Conservation (phyloP, 2,888 invertebrate genomes). For the Cartodere bifasciata region DNA sequence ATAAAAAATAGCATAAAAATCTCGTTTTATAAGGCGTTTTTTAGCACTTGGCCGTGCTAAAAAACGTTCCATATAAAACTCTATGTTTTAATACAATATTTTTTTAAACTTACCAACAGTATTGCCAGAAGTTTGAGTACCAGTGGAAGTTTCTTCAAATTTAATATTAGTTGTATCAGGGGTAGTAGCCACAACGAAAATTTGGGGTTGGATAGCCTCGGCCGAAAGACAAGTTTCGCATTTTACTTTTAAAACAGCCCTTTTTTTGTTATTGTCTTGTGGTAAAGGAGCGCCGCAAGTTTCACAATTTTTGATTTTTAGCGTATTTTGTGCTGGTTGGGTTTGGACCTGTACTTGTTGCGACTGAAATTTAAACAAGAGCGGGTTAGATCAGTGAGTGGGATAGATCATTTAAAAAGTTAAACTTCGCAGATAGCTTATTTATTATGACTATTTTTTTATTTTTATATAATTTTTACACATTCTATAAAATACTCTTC, state of each 20-base stretch:
- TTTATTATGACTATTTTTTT: no score
- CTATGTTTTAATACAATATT: no score
- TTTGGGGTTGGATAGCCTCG: constrained; percentile 36
- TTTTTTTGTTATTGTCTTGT: constrained; percentile 34
- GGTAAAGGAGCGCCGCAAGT: constrained; percentile 33
- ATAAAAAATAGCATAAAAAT: no score
- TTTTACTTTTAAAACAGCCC: constrained; percentile 35
- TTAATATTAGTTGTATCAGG: constrained; percentile 28
- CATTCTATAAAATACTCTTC: no score
- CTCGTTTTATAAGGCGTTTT: no score
- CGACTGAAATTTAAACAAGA: constrained; percentile 16
- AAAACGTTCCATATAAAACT: no score
- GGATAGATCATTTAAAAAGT: no score
- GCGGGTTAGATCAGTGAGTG: no score
- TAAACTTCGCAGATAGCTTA: no score
- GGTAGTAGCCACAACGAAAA: constrained; percentile 50
- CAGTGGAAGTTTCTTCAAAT: constrained; percentile 30
- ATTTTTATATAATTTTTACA: no score
- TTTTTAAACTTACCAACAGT: constrained; percentile 20
- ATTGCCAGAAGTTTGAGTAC: constrained; percentile 27
- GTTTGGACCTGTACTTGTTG: constrained; percentile 34
- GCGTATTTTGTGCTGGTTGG: constrained; percentile 28
- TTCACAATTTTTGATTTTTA: constrained; percentile 35
- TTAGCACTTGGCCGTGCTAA: no score
- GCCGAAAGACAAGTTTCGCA: constrained; percentile 35